Evolutionary conservation across 2,888 invertebrate species (phyloP), one percentile per base, ranked within the genome.

Genomic region (Ferdinandea cuprea): DNA sequence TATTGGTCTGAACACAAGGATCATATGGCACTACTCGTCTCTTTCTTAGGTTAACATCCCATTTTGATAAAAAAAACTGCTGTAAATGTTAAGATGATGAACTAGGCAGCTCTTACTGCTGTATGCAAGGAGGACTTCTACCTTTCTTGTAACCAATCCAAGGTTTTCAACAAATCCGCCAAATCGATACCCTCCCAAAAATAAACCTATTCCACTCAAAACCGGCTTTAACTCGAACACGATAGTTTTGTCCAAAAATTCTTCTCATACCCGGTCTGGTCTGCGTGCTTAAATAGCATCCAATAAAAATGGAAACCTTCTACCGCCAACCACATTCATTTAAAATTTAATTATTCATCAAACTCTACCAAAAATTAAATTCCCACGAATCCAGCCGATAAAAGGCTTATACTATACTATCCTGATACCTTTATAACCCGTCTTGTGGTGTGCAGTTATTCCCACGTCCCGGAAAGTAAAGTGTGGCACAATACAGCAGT

Each of bases 401-500:
- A 83, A 83, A 69, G 58, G 83, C 76, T 78, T 81, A 83, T 72
- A n/a, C n/a, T n/a, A n/a, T 65, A 61, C 72, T 48, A 50, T 42
- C 46, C 32, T 42, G 46, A 42, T 37, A 28, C 61, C 68, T 52
- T 54, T 25, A 78, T 69, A 78, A 50, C 78, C 61, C 50, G 65
- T 73, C 78, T 78, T 73, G 52, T 44, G 50, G 54, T 78, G 54
- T 78, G 48, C 73, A 73, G 66, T 65, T 58, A 68, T 73, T 59
- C 56, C 63, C 68, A 63, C 68, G 48, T 44, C 25, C 19, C 40
- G 21, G 40, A n/a, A 61, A 54, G 44, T 59, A 63, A 72, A 61
- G 56, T 63, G 68, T 68, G 72, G 44, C 65, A 42, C 46, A 77
- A 66, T 72, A 54, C 48, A 30, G 46, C 69, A 19, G 65, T 52